Conservation (phyloP, 37 sponge, comb jelly and placozoan species). For the Eunapius fragilis region DNA sequence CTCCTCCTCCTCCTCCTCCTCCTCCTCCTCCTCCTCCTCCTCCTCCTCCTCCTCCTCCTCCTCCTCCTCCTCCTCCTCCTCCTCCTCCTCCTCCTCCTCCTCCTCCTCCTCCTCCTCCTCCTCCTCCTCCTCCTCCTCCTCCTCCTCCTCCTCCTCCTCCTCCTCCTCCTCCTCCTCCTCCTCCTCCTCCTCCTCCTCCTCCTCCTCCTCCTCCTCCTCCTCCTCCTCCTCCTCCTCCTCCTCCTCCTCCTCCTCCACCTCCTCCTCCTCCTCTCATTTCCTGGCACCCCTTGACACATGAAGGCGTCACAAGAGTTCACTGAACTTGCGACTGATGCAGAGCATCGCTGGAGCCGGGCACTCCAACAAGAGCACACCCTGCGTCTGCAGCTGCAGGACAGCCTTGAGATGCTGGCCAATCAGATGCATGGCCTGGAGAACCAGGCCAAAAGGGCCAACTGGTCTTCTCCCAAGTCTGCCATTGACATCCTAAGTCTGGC, state of each 20-base stretch:
- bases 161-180: background rate
- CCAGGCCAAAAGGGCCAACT: constrained; percentile 35
- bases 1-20: background rate
- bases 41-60: background rate
- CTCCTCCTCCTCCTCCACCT: background rate
- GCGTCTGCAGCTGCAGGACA: constrained; percentile 83
- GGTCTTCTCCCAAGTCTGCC: constrained; percentile 6
- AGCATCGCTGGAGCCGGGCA: constrained; percentile 67
- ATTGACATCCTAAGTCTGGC: background rate
- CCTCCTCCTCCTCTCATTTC: background rate
- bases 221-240: background rate
- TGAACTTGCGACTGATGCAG: constrained; percentile 59
- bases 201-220: background rate
- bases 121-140: background rate
- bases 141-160: background rate
- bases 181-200: background rate
- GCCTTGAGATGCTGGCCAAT: constrained; percentile 85
- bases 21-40: background rate
- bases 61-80: background rate
- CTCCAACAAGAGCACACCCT: constrained; percentile 78
- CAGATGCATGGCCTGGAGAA: constrained; percentile 83
- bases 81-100: background rate
- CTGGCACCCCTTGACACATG: background rate
- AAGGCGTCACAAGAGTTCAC: constrained; percentile 82
- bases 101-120: background rate